phyloP scores from a whole-genome alignment of 2,113 vertebrate genomes.

The Mesembrinibis cayennensis region DNA sequence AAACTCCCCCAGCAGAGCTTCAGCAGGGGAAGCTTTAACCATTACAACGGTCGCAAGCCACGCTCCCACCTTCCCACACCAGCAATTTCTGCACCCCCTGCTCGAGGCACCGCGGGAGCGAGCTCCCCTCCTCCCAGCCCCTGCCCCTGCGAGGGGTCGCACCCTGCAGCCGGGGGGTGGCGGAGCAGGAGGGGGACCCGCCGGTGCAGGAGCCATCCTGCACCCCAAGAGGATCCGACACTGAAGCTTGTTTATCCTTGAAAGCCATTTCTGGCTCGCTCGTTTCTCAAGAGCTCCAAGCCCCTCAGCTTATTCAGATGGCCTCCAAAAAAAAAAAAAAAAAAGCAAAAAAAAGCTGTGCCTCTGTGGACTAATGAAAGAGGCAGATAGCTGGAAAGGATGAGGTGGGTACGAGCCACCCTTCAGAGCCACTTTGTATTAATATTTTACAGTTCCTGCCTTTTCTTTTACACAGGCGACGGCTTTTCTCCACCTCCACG shows the following conservation, averaged over 20 bases:
- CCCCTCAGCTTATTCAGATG: not conserved
- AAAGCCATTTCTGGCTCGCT: not conserved
- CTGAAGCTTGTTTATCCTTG: not conserved
- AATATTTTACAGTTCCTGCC: not conserved
- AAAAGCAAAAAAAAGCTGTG: not conserved
- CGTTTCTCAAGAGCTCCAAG: not conserved
- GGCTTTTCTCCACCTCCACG: not conserved
- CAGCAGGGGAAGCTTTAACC: not conserved
- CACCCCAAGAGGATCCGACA: not conserved
- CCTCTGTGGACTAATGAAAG: not conserved
- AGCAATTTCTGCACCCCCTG: not conserved
- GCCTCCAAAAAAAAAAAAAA: not conserved
- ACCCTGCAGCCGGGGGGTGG: rapidly evolving
- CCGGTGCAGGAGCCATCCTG: rapidly evolving
- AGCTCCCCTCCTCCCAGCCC: not conserved
- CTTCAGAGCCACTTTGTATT: not conserved
- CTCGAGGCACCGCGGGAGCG: not conserved
- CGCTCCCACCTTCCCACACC: not conserved
- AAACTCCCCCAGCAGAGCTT: not conserved
- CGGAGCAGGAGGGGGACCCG: not conserved
- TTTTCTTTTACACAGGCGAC: not conserved
- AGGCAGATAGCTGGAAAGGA: not conserved
- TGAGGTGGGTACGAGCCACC: not conserved
- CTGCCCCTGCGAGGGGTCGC: not conserved
- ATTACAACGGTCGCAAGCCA: rapidly evolving